Evolutionary conservation across 2,113 vertebrate species (phyloP), one percentile per base, ranked within the genome.

Genomic region (Gobius niger): DNA sequence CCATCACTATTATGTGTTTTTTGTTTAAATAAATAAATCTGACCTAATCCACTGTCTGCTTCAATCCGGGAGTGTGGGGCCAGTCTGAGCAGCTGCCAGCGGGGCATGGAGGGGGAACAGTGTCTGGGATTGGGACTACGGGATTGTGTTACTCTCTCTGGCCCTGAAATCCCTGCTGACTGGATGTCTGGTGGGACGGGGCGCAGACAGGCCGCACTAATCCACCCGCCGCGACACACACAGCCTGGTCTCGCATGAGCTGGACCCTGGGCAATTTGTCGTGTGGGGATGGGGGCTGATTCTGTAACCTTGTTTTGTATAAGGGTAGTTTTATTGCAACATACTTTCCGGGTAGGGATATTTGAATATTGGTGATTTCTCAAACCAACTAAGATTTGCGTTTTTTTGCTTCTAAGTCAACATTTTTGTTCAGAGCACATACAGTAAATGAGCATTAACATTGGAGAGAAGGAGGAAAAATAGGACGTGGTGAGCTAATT

Each of bases 161-260:
- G 47, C 44, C 85, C 80, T 81, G 76, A 88, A 90, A 89, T 88
- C 87, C 85, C 86, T 85, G 84, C 84, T 88, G 85, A 88, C 87
- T 90, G 79, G 72, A 82, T 82, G 85, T 89, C 87, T 89, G 86
- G 81, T 76, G 57, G 54, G 69, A 88, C 69, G 82, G 77, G 80
- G 77, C 79, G 84, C 88, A 90, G 87, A 90, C 87, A 88, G 83
- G 67, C 75, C 64, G 82, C 84, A 82, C 81, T 89, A 90, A 90
- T 90, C 87, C 76, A 24, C 67, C 69, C 82, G 68, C 77, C 60
- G 68, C 18, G 68, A 76, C 67, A 71, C 67, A 71, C 80, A 78
- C 63, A 70, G 40, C 7, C 57, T 60, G 57, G 57, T 16, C 57
- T 40, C 14, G 19, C 75, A 74, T 80, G 67, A 80, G 72, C 72